A percentile compares a stretch with the other conserved stretches of the same genome.
Evolutionary conservation across 2,888 invertebrate species (phyloP).

Genomic region (Tribolium freemani): DNA sequence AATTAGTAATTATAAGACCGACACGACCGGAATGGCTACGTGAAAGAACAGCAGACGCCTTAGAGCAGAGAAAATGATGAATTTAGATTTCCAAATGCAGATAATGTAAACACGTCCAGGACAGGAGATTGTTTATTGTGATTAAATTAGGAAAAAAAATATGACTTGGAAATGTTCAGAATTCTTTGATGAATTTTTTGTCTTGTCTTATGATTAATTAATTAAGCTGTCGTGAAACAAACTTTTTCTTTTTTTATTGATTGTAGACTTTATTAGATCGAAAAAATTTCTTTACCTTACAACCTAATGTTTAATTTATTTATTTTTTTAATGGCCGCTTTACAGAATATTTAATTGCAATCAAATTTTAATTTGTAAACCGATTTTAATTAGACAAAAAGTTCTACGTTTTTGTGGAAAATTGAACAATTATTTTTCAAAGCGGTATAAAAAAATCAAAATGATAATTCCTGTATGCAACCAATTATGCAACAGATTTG

Average conservation of each 20-base stretch:
- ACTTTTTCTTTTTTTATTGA: background rate
- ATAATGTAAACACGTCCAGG: background rate
- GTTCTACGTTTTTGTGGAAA: too few relatives aligned
- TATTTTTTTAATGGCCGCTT: too few relatives aligned
- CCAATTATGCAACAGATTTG: too few relatives aligned
- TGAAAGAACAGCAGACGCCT: background rate
- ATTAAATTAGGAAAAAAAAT: background rate
- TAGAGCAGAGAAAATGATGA: conserved; percentile 13
- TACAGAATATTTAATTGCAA: too few relatives aligned
- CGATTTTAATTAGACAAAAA: too few relatives aligned
- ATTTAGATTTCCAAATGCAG: background rate
- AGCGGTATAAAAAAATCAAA: too few relatives aligned
- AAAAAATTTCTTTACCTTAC: too few relatives aligned
- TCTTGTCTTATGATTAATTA: background rate
- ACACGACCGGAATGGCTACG: background rate
- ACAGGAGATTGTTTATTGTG: background rate
- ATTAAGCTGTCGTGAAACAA: background rate
- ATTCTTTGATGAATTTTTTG: background rate
- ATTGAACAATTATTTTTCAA: too few relatives aligned
- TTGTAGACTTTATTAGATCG: too few relatives aligned
- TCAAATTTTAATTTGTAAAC: too few relatives aligned
- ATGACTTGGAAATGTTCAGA: background rate
- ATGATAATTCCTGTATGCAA: too few relatives aligned
- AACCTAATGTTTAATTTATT: too few relatives aligned
- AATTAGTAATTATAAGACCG: background rate